These are phyloP conservation scores for Cactoblastis cactorum DNA, from an alignment of 2,888 invertebrate genomes.

Conservation along the genomic window DNA sequence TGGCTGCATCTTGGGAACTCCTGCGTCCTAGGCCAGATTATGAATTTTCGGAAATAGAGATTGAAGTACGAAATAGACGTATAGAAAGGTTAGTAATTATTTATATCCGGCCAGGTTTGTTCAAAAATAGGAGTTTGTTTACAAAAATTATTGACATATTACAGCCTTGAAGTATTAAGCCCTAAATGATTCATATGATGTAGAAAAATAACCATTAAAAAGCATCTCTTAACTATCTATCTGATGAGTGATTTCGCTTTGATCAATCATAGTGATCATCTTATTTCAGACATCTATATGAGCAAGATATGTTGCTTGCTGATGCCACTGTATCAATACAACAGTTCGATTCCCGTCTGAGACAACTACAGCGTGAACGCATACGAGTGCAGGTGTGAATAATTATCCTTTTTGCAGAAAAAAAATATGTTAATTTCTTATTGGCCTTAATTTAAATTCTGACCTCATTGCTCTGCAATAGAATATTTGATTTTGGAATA, in stretches of 20 bases:
- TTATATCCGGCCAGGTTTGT: background rate
- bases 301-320: slow-evolving; percentile 82
- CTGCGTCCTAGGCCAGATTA: slow-evolving; percentile 54
- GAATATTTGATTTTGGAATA: too few species aligned
- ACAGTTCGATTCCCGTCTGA: slow-evolving; percentile 83
- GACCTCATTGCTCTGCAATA: slow-evolving; percentile 29
- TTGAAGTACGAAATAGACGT: slow-evolving; percentile 75
- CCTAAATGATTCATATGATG: too few species aligned
- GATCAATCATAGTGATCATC: background rate
- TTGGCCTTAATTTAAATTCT: too few species aligned
- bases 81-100: slow-evolving; percentile 72
- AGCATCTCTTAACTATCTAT: too few species aligned
- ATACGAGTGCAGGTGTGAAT: slow-evolving; percentile 81
- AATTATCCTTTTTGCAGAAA: too few species aligned
- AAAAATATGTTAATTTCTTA: too few species aligned
- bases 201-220: too few species aligned
- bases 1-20: slow-evolving; percentile 61
- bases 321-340: slow-evolving; percentile 80
- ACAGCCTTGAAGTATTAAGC: too few species aligned
- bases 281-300: slow-evolving; percentile 70
- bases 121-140: too few species aligned
- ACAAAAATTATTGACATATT: too few species aligned
- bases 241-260: too few species aligned
- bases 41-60: slow-evolving; percentile 71
- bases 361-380: slow-evolving; percentile 76